Evolutionary conservation across 2,113 vertebrate genomes (phyloP).

Genomic region (Montifringilla adamsi): DNA sequence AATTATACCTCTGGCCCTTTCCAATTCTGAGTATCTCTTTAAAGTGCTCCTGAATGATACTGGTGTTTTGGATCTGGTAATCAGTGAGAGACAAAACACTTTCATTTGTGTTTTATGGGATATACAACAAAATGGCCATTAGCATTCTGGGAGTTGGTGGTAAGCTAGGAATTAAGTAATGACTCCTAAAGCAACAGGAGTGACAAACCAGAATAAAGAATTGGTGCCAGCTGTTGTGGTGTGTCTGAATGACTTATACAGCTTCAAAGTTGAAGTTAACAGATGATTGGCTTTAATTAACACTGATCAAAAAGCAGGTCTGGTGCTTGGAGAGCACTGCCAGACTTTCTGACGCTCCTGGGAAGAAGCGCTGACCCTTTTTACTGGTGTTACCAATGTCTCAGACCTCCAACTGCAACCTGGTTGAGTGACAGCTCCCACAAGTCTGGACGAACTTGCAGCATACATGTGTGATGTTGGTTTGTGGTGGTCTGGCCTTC

Average conservation of each 20-base stretch:
- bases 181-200: background rate
- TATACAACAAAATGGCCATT: background rate
- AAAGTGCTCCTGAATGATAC: background rate
- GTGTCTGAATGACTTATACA: background rate
- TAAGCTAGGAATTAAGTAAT: background rate
- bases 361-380: background rate
- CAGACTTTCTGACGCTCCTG: background rate
- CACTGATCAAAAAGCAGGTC: conserved; percentile 8
- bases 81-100: background rate
- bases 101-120: background rate
- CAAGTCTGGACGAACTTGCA: background rate
- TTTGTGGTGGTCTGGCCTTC: background rate
- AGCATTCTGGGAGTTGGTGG: background rate
- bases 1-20: background rate
- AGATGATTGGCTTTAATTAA: conserved; percentile 1
- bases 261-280: background rate
- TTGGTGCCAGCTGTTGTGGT: background rate
- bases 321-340: background rate
- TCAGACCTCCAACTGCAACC: background rate
- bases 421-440: background rate
- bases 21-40: background rate
- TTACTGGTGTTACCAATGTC: background rate
- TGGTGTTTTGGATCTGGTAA: background rate
- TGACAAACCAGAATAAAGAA: background rate
- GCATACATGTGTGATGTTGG: background rate